Evolutionary conservation across 1,140 invertebrate species (phyloP), one percentile per base, ranked within the genome.

Genomic region (Brachionus plicatilis): DNA sequence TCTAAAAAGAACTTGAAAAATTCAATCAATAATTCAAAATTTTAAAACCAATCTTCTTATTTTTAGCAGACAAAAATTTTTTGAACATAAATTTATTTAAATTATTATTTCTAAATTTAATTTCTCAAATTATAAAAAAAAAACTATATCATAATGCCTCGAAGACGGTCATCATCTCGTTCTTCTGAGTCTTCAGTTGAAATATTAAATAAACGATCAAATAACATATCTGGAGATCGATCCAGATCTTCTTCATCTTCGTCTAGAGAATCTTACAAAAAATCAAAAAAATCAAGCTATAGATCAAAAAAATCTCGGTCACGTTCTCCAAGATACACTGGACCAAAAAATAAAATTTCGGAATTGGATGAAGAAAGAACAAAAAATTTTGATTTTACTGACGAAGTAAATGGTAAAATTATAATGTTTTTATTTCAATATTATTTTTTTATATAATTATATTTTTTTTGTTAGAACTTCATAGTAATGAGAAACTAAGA

Each of bases 351-450:
- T 27, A 76, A 53, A 76, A 76, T 20, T 72, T 20, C 17, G 1
- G 37, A 27, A 11, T n/a, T 50, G 5, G 72, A 76, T 14, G 27
- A 76, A 12, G 45, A 76, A 76, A 27, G 45, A 24, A 76, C 41
- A n/a, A 76, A 76, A 50, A 27, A 76, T 47, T 76, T 27, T 50
- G 72, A 76, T 76, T 76, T 76, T n/a, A 76, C 41, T 5, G 72
- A 76, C 11, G 72, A 24, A 27, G 24, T 76, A 9, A 33, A 76
- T 50, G 72, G 72, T 76, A 72, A 72, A 27, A 29, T 50, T 14
- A 3, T 2, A 37, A 27, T 12, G 11, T 50, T 50, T 76, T 8
- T 14, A 9, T 29, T 45, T 9, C 9, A 20, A 50, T 7, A 0
- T 14, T 24, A 66, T n/a, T n/a, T 29, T n/a, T 33, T 37, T 2